A percentile compares a stretch with the other conserved stretches of the same genome.
phyloP scores from a whole-genome alignment of 2,888 invertebrate genomes.

The Drosophila multiciliata region DNA sequence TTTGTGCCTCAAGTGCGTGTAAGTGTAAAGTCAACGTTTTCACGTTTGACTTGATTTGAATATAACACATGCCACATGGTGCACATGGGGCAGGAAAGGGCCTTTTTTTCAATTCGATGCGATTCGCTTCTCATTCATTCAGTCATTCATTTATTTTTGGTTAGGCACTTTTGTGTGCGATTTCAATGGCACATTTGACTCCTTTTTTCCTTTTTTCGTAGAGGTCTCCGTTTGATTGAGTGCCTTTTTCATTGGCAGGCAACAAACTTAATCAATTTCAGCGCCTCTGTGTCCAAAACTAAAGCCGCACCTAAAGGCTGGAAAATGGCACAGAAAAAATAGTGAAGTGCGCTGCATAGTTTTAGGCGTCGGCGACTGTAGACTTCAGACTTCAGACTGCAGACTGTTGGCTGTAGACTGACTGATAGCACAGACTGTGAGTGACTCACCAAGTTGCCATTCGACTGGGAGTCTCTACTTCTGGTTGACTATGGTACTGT shows the following conservation, averaged over 20 bases:
- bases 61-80: constrained; percentile 38
- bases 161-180: constrained; percentile 53
- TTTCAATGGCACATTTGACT: constrained; percentile 50
- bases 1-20: constrained; percentile 54
- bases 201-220: constrained; percentile 11
- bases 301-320: constrained; percentile 71
- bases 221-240: constrained; percentile 66
- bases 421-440: constrained; percentile 42
- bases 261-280: constrained; percentile 79
- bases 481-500: constrained; percentile 26
- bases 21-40: constrained; percentile 74
- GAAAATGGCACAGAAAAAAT: constrained; percentile 45
- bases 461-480: constrained; percentile 46
- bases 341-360: constrained; percentile 49
- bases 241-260: constrained; percentile 74
- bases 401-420: constrained; percentile 9
- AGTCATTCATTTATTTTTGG: constrained; percentile 68
- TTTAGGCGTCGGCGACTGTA: constrained; percentile 40
- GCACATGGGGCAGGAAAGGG: constrained; percentile 6
- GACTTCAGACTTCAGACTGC: constrained; percentile 14
- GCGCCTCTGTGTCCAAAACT: constrained; percentile 74
- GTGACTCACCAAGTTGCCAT: constrained; percentile 60
- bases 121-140: constrained; percentile 37
- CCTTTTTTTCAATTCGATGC: constrained; percentile 27
- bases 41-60: constrained; percentile 76